Percentiles rank a stretch among this genome's conserved stretches.
These are phyloP conservation scores for Cerceris rybyensis DNA, from an alignment of 2,888 invertebrate species.

Conservation along the genomic window DNA sequence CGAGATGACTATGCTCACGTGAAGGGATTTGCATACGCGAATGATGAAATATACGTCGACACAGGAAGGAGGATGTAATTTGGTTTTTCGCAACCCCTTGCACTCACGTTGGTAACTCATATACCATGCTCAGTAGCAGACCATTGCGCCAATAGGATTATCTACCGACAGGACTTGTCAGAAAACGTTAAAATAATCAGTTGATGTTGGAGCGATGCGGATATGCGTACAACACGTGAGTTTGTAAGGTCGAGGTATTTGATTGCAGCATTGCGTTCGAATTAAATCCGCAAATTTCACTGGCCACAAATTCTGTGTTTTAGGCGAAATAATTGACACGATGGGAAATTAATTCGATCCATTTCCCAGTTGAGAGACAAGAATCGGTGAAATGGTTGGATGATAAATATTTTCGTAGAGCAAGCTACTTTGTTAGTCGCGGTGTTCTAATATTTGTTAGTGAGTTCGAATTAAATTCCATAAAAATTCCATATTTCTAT, in stretches of 20 bases:
- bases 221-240: neutral
- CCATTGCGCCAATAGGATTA: slow-evolving; percentile 16
- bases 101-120: neutral
- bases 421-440: too few species aligned
- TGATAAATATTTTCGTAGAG: too few species aligned
- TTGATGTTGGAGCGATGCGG: neutral
- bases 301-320: too few species aligned
- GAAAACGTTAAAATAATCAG: neutral
- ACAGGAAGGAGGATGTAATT: slow-evolving; percentile 59
- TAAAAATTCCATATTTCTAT: too few species aligned
- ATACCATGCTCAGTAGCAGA: neutral
- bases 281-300: too few species aligned
- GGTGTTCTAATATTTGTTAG: too few species aligned
- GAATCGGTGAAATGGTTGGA: too few species aligned
- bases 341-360: too few species aligned
- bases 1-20: neutral
- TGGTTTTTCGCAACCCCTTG: slow-evolving; percentile 41
- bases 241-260: neutral
- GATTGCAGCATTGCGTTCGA: neutral
- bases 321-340: too few species aligned
- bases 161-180: neutral
- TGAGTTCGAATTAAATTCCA: too few species aligned
- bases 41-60: slow-evolving; percentile 25
- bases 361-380: too few species aligned
- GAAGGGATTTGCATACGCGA: slow-evolving; percentile 21